Evolutionary conservation across 2,888 invertebrate species (phyloP), one percentile per base, ranked within the genome.

Genomic region (Tromatobia lineatoria): DNA sequence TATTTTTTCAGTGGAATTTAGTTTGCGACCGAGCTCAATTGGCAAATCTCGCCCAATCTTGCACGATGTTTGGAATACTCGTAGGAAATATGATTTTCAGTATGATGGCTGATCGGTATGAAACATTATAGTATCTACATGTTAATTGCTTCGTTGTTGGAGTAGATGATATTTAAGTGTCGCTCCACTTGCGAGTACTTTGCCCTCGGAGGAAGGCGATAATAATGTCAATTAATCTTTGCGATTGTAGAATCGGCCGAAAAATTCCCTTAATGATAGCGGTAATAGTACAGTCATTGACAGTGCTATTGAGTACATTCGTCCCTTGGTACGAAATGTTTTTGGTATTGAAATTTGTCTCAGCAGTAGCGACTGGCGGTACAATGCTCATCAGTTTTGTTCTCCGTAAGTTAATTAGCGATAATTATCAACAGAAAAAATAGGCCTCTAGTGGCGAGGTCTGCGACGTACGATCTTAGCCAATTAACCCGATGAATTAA

Each of bases 341-440:
- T 90, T 90, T 96, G 29, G 87, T 95, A 15, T 94, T 95, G 69
- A 94, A 96, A 86, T 95, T 96, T 87, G 89, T 95, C 2, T 95
- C 95, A 77, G 96, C 96, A 42, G 91, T 95, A 74, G 95, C 95
- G 10, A 94, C 96, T 15, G 96, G 96, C 83, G 96, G 96, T 45
- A 95, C 96, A 1, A 96, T 96, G 95, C 94, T 96, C 23, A 95
- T 95, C 83, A 95, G 95, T 87, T 96, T 96, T 88, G 95, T 96
- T 69, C 94, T 96, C 38, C 94, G 95, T 95, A 88, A 93, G 94
- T 92, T 15, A 3, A 59, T 42, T 42, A 23, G 20, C 50, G 38
- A 70, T 61, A 15, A 34, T 64, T 45, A 66, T 25, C 10, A 61
- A 57, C 57, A 18, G n/a, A 15, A 10, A 38, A 34, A 69, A 59